Evolutionary conservation across 2,113 vertebrate species (phyloP).

Genomic region (Mellivora capensis): DNA sequence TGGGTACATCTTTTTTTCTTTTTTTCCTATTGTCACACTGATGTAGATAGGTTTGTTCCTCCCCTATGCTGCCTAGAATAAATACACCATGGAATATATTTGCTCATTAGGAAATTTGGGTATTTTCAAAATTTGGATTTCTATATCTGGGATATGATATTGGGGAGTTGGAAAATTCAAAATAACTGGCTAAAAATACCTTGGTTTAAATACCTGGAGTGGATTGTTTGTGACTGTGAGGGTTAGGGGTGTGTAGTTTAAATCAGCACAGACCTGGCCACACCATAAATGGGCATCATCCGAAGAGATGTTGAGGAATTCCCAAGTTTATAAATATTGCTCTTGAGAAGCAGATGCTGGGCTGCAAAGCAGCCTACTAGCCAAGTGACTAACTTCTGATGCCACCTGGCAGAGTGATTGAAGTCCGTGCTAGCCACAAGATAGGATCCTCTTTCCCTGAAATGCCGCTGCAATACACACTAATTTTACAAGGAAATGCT

Average conservation of each 20-base stretch:
- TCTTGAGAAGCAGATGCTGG: not conserved
- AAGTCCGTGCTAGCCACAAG: not conserved
- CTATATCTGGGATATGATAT: not conserved
- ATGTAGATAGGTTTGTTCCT: not conserved
- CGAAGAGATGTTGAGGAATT: constrained; percentile 2
- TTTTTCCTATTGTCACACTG: not conserved
- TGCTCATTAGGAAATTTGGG: not conserved
- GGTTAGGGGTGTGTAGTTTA: not conserved
- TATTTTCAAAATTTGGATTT: constrained; percentile 12
- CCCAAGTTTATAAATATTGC: not conserved
- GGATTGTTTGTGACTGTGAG: not conserved
- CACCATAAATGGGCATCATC: not conserved
- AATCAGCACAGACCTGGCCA: not conserved
- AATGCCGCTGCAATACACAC: not conserved
- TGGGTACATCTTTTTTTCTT: not conserved
- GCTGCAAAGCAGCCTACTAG: not conserved
- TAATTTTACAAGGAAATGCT: not conserved
- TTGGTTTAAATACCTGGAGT: constrained; percentile 2
- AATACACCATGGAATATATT: not conserved
- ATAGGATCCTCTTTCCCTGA: not conserved
- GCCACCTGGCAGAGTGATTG: not conserved
- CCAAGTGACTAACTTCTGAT: not conserved
- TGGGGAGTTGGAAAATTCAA: constrained; percentile 4
- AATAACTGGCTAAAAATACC: not conserved
- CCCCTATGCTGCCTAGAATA: not conserved